Percentiles rank a stretch among this genome's conserved stretches.
phyloP scores from a whole-genome alignment of 2,888 invertebrate genomes.

The Tetragnatha montana region DNA sequence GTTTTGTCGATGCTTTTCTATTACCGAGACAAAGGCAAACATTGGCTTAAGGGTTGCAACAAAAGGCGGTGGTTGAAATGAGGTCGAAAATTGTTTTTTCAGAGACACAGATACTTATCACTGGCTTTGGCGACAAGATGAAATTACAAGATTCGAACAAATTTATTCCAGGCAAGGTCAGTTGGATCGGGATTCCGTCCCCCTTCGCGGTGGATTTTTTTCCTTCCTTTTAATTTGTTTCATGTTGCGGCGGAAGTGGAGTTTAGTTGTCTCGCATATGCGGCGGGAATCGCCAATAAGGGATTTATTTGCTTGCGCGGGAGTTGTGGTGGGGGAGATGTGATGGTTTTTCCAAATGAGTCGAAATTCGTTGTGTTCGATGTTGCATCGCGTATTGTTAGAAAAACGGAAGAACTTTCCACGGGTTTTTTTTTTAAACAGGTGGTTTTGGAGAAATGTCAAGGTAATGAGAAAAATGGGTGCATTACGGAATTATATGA shows the following conservation, averaged over 20 bases:
- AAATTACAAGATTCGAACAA: conserved; percentile 66
- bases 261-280: conserved; percentile 26
- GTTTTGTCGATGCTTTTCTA: conserved; percentile 7
- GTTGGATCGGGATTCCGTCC: conserved; percentile 29
- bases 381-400: no score
- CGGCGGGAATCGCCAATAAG: conserved; percentile 45
- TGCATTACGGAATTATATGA: no score
- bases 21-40: conserved; percentile 45
- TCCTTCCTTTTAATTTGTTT: conserved; percentile 19
- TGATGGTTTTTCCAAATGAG: no score
- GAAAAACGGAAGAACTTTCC: no score
- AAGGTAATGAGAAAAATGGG: no score
- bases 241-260: conserved; percentile 59
- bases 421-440: no score
- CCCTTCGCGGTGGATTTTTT: background rate
- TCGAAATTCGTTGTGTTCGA: no score
- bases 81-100: conserved; percentile 62
- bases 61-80: conserved; percentile 29
- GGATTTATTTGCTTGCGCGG: background rate
- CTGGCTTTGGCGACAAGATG: conserved; percentile 59
- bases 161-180: conserved; percentile 64
- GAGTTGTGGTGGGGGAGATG: background rate
- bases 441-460: no score
- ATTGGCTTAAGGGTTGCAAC: conserved; percentile 41
- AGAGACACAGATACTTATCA: conserved; percentile 45